Conservation (phyloP, 2,797 vertebrate genomes). For the Anniella stebbinsi region DNA sequence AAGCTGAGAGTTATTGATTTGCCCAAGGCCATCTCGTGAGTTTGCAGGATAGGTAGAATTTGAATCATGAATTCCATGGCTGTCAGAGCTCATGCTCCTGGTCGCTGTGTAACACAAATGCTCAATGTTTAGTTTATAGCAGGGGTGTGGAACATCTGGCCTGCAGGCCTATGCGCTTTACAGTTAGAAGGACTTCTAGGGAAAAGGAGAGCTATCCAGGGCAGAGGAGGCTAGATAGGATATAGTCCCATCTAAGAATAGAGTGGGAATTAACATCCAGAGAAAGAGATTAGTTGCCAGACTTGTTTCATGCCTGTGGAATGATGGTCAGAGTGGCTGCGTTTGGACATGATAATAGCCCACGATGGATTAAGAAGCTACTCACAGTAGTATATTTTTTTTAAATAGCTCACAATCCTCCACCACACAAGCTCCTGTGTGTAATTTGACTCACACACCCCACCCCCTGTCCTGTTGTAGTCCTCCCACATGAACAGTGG, state of each 20-base stretch:
- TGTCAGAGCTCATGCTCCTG: neutral
- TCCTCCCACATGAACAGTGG: no score
- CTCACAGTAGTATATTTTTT: no score
- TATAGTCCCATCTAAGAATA: neutral
- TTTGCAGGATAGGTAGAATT: neutral
- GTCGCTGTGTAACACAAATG: neutral
- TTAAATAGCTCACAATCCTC: no score
- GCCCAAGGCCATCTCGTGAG: neutral
- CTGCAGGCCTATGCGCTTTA: no score
- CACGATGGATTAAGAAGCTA: no score
- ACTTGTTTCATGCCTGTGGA: no score
- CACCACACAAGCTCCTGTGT: no score
- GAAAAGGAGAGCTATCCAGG: neutral
- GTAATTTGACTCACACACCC: no score
- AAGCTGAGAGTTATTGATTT: neutral
- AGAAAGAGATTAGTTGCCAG: neutral
- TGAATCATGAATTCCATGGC: neutral
- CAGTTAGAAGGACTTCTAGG: neutral
- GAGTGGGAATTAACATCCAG: neutral
- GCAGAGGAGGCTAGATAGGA: neutral
- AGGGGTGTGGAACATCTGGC: no score
- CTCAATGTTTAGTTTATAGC: neutral
- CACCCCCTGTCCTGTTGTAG: no score
- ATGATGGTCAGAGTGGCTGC: neutral
- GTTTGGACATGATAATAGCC: no score